phyloP scores from a whole-genome alignment of 1,140 invertebrate species.

The Apis florea region DNA sequence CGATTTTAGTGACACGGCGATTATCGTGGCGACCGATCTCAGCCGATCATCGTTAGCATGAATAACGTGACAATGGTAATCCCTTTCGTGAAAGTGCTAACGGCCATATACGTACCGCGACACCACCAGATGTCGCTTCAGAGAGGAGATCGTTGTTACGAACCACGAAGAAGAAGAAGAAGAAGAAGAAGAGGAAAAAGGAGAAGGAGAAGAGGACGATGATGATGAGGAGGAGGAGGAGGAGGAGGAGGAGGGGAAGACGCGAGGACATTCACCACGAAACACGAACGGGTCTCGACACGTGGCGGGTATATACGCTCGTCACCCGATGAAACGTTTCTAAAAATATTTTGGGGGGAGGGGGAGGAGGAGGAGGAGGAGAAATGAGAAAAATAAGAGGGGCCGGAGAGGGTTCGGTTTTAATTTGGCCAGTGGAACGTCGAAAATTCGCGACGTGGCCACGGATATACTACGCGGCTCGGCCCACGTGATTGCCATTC shows the following conservation, averaged over 20 bases:
- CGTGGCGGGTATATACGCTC: constrained; percentile 59
- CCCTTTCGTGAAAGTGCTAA: constrained; percentile 69
- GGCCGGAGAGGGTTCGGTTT: constrained; percentile 11
- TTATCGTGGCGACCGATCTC: constrained; percentile 77
- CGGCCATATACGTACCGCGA: constrained; percentile 64
- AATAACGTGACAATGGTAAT: constrained; percentile 79
- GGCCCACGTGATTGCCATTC: neutral
- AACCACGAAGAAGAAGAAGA: constrained; percentile 39
- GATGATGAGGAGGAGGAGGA: neutral
- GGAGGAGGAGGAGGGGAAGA: constrained; percentile 1
- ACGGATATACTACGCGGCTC: neutral
- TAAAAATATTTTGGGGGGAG: constrained; percentile 60
- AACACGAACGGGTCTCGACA: constrained; percentile 54
- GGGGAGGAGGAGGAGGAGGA: neutral
- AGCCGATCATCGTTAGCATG: constrained; percentile 78
- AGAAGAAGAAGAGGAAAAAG: constrained; percentile 15
- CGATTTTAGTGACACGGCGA: constrained; percentile 77
- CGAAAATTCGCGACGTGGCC: constrained; percentile 28
- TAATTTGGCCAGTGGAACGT: constrained; percentile 45
- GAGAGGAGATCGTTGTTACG: constrained; percentile 54
- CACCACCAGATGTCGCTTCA: constrained; percentile 67
- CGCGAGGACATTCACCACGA: constrained; percentile 57
- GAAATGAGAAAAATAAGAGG: neutral
- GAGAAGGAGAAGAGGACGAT: constrained; percentile 9
- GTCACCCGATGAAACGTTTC: constrained; percentile 58